Evolutionary conservation across 2,797 vertebrate genomes (phyloP), one percentile per base, ranked within the genome.

Genomic region (Xenopus petersii): DNA sequence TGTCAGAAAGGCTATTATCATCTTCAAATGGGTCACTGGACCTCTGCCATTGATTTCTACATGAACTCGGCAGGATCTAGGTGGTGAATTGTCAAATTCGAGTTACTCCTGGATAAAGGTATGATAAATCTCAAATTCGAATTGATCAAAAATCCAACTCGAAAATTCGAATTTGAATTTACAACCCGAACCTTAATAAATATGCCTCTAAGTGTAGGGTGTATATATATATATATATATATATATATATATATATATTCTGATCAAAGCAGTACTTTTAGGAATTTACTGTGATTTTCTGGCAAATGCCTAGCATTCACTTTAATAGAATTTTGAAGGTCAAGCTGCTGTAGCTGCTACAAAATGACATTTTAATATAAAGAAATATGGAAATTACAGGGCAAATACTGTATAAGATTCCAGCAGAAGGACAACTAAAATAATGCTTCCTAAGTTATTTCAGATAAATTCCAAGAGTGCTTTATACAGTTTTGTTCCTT

Each of bases 351-450:
- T 10, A 66, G 0, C 0, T 0, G 36, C 60, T 79, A 60, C 71
- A 70, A n/a, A 77, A 77, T 42, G 62, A 69, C 13, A 70, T 8
- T 6, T 81, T 83, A 82, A 80, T 48, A 2, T 30, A 55, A 47
- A 79, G 36, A 16, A 65, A 70, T 62, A 24, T 62, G 67, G 10
- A 75, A 74, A 73, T 71, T 51, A 67, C 51, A 73, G 66, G 54
- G 64, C 54, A 64, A 70, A 58, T 65, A n/a, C n/a, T n/a, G n/a
- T n/a, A 21, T 17, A 69, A 62, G 66, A 73, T 64, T 30, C 60
- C 56, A 21, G 21, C 21, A 63, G 17, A 42, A 56, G 21, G 24
- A 68, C 65, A 73, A 78, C 49, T 69, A 59, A 73, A 67, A 69
- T 69, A 60, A 69, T 73, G 47, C 65, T 48, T 21, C 21, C 21